phyloP scores from a whole-genome alignment of 2,113 vertebrate genomes.

The Corythoichthys intestinalis region DNA sequence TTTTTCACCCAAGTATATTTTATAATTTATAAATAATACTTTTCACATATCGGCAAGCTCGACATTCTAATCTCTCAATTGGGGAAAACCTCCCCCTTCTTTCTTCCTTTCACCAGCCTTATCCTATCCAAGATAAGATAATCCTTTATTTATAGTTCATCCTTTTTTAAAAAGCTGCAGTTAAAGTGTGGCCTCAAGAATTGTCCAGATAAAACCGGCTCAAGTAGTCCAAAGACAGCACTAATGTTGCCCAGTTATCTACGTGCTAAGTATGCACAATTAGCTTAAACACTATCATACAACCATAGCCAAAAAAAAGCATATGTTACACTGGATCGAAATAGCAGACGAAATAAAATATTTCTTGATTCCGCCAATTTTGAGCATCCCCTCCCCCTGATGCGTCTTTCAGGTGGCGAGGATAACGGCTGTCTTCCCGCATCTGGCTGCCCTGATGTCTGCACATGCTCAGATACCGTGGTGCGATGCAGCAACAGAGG shows the following conservation, averaged over 20 bases:
- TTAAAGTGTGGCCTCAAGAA: not conserved
- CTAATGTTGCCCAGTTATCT: not conserved
- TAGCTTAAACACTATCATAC: not conserved
- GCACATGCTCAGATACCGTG: slow-evolving; percentile 87
- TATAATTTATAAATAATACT: not conserved
- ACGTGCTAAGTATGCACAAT: not conserved
- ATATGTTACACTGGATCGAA: too few relatives aligned
- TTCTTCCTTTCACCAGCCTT: not conserved
- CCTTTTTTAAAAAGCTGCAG: not conserved
- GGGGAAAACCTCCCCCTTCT: not conserved
- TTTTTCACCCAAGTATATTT: not conserved
- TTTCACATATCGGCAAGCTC: not conserved
- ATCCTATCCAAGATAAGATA: not conserved
- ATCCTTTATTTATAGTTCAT: slow-evolving; percentile 1
- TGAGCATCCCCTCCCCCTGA: not conserved
- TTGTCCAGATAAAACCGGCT: not conserved
- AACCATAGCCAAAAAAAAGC: not conserved
- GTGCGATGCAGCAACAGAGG: slow-evolving; percentile 95
- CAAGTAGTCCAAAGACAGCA: not conserved
- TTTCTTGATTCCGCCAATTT: not conserved
- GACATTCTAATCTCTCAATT: not conserved
- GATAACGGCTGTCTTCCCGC: slow-evolving; percentile 89
- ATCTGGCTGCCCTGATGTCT: slow-evolving; percentile 87
- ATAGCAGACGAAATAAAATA: too few relatives aligned
- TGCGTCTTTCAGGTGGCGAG: slow-evolving; percentile 74